Base-by-base conservation (phyloP, 1,140 invertebrate genomes). In the Heliconius hewitsoni region DNA sequence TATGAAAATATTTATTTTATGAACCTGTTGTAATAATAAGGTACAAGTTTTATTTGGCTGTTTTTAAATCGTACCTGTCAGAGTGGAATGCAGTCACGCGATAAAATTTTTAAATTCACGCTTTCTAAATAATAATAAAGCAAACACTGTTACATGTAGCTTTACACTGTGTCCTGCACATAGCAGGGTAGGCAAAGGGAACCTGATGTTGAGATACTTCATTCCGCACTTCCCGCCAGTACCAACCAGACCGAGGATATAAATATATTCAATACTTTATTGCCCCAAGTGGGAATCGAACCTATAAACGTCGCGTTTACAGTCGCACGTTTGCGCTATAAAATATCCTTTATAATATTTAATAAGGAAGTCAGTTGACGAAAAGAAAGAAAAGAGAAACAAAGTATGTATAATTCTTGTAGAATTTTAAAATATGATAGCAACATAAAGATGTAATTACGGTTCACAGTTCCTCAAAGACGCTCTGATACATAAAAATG, bases 401-500 rank as follows among this genome's bases (percentile, higher is more conserved):
- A 30, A 57, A 57, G n/a, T 57, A 57, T 23, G 6, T 19, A 23
- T 23, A 57, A 57, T n/a, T 57, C 8, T 19, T 57, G 19, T 66
- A 27, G 27, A 23, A 66, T 27, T 66, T 66, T 66, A 27, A 66
- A 66, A 66, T 66, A 30, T 66, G 27, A 66, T 66, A 66, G 13
- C 60, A 30, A 66, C 23, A 66, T 30, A 27, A 66, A 66, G 23
- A 30, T 30, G 27, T 66, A 66, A 66, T 66, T 66, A 66, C 60
- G 60, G 60, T 60, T 60, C 60, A 75, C 42, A 75, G 57, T 75
- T 79, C 5, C 73, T 79, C 78, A 75, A 75, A 75, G 66, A 79
- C 19, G 60, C 46, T 74, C 66, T 71, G 73, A 79, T 79, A 66
- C 66, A 73, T 80, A 80, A 76, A 76, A 80, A 76, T 80, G 74